Conservation (phyloP, 2,797 vertebrate genomes). For the Menidia menidia region DNA sequence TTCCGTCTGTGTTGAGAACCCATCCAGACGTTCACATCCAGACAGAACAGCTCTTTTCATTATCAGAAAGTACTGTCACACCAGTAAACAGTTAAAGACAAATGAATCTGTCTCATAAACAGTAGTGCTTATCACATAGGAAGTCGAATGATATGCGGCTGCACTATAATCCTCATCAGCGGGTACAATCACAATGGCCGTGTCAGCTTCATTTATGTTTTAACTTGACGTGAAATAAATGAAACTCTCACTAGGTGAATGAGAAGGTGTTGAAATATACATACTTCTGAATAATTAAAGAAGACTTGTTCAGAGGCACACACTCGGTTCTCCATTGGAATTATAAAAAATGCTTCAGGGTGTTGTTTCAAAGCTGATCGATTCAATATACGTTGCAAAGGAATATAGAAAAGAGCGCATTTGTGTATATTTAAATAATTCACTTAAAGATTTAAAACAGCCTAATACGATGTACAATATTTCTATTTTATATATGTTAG, state of each 20-base stretch:
- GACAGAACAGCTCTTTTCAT: slow-evolving; percentile 26
- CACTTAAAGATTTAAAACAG: too few species aligned
- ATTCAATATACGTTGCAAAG: not conserved
- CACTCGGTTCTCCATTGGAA: not conserved
- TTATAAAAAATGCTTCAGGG: not conserved
- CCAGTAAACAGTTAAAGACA: slow-evolving; percentile 35
- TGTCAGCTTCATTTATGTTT: slow-evolving; percentile 25
- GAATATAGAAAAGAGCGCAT: not conserved
- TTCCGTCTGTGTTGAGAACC: slow-evolving; percentile 28
- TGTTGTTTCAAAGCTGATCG: not conserved
- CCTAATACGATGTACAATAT: too few species aligned
- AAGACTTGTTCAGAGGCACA: not conserved
- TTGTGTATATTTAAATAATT: too few species aligned
- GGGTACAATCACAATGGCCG: slow-evolving; percentile 22
- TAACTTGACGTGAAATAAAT: slow-evolving; percentile 12
- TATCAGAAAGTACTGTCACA: slow-evolving; percentile 57
- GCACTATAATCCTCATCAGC: slow-evolving; percentile 24
- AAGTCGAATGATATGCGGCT: slow-evolving; percentile 13
- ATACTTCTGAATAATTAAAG: slow-evolving; percentile 6
- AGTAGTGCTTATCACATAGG: slow-evolving; percentile 23
- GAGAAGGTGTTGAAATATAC: slow-evolving; percentile 14
- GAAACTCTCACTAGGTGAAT: not conserved
- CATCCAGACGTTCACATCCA: slow-evolving; percentile 2
- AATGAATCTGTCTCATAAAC: slow-evolving; percentile 40
- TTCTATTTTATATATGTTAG: too few species aligned